Conservation (phyloP, 2,113 vertebrate genomes). For the Lontra canadensis region DNA sequence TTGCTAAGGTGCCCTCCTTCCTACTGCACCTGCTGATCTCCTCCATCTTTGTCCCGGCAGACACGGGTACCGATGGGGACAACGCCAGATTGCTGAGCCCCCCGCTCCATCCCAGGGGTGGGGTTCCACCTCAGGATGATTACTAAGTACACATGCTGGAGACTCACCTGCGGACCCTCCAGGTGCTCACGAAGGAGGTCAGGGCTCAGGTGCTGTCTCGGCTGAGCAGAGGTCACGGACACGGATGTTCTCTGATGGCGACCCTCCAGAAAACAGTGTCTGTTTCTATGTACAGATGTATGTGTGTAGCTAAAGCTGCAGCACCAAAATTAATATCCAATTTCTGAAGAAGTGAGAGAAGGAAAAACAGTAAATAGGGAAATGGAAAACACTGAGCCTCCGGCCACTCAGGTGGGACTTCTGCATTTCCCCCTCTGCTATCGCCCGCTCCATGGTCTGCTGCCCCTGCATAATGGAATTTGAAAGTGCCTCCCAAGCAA, state of each 20-base stretch:
- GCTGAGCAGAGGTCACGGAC: neutral
- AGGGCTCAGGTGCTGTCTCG: rapidly evolving
- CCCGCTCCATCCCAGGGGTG: rapidly evolving
- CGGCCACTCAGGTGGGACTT: neutral
- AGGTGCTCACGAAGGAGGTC: neutral
- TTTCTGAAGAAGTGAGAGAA: neutral
- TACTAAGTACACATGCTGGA: neutral
- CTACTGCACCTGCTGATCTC: rapidly evolving
- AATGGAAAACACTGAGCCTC: rapidly evolving
- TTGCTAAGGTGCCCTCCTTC: neutral
- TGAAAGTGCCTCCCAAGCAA: neutral
- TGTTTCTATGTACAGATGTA: rapidly evolving
- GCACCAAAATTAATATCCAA: neutral
- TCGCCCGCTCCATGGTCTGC: rapidly evolving
- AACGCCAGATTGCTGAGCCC: rapidly evolving
- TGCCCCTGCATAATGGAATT: neutral
- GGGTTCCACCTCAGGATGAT: neutral
- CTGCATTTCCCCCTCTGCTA: rapidly evolving
- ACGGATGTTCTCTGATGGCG: rapidly evolving
- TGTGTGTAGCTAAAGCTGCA: rapidly evolving
- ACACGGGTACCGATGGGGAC: neutral
- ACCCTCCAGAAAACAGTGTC: neutral
- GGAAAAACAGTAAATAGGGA: rapidly evolving
- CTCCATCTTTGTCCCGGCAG: rapidly evolving
- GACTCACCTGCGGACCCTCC: rapidly evolving